phyloP scores from a whole-genome alignment of 2,113 vertebrate genomes.

The Rostratula benghalensis region DNA sequence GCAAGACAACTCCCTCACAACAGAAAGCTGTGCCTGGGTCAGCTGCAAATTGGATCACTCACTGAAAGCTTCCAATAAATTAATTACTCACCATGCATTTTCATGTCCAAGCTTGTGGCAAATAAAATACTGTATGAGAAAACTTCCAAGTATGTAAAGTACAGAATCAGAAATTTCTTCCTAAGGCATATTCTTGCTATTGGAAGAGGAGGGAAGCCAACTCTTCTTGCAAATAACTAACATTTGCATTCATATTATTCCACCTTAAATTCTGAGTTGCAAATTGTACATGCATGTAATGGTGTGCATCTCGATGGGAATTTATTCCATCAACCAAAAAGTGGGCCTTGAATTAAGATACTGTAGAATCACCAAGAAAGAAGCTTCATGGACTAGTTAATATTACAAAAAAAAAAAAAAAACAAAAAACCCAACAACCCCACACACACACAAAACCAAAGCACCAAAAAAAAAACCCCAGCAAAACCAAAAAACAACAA shows the following conservation, averaged over 20 bases:
- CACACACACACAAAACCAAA: no score
- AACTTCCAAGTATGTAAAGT: background rate
- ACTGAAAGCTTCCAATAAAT: background rate
- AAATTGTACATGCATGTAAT: background rate
- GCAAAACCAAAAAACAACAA: background rate
- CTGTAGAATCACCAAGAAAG: background rate
- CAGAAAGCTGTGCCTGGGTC: background rate
- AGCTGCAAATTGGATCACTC: background rate
- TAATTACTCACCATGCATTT: background rate
- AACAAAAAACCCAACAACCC: no score
- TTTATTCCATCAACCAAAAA: background rate
- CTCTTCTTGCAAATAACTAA: background rate
- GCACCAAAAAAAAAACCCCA: no score
- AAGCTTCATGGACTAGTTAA: background rate
- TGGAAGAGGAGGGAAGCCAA: background rate
- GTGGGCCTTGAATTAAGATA: background rate
- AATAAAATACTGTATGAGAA: background rate
- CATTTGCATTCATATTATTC: background rate
- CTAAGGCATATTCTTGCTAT: background rate
- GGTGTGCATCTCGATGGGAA: background rate
- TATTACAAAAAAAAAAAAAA: background rate
- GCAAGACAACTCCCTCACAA: background rate
- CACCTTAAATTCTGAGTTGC: background rate
- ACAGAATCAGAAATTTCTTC: background rate
- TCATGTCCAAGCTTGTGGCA: background rate